A percentile compares a stretch with the other conserved stretches of the same genome.
Evolutionary conservation across 2,888 invertebrate genomes (phyloP).

Genomic region (Phyllotreta striolata): DNA sequence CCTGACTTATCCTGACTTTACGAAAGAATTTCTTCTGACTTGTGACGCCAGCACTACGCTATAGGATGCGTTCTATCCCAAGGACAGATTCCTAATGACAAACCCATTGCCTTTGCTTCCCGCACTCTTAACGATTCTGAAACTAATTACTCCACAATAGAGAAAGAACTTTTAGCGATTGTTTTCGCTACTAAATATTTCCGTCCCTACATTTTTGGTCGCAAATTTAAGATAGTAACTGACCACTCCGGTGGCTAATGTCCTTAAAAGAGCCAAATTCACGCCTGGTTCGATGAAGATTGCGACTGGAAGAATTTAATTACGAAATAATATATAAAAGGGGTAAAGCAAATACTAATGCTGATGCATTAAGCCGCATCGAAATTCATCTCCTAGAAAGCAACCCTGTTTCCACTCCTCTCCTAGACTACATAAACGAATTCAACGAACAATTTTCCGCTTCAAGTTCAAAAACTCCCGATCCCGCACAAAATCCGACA

Average conservation of each 20-base stretch:
- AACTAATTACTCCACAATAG: conserved; percentile 7
- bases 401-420: neutral
- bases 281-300: no score
- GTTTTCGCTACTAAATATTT: conserved; percentile 1
- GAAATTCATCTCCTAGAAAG: no score
- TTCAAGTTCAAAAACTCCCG: neutral
- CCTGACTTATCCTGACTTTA: conserved; percentile 28
- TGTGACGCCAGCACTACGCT: conserved; percentile 34
- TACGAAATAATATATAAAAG: no score
- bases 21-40: conserved; percentile 9
- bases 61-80: conserved; percentile 39
- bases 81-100: conserved; percentile 28
- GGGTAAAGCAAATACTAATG: no score
- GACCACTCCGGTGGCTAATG: no score
- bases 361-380: no score
- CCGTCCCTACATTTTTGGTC: no score
- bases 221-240: no score
- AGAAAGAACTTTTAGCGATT: conserved; percentile 6
- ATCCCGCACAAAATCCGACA: no score
- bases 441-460: conserved; percentile 1
- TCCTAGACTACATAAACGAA: neutral
- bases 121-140: conserved; percentile 11
- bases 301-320: no score
- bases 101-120: no score
- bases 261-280: no score